Evolutionary conservation across 2,797 vertebrate species (phyloP), one percentile per base, ranked within the genome.

Genomic region (Acanthurus leucopareius): DNA sequence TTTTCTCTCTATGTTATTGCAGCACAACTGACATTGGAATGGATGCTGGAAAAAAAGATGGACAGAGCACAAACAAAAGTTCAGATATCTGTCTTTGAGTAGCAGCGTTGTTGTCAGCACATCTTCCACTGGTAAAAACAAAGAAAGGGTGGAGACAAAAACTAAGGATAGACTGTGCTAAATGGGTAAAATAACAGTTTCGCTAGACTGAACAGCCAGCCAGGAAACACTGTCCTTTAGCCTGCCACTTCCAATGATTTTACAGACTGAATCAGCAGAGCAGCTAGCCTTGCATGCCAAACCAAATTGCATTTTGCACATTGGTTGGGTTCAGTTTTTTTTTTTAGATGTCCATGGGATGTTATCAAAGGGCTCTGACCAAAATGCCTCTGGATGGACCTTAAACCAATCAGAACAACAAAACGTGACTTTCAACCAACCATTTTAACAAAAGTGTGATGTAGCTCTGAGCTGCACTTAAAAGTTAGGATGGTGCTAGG

Each of bases 121-220:
- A 8, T 49, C 40, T 58, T 72, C 49, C 17, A 42, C 20, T 73
- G 59, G 9, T 35, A 35, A 58, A 53, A 15, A 13, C 28, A 38
- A 9, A 28, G 9, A 11, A 54, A 53, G 2, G 59, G 53, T 1
- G 3, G 52, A n/a, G 14, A 19, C 9, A 42, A 74, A 54, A 53
- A 32, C 20, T 22, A 32, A 48, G 48, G 35, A 35, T 4, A 17
- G 15, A 48, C 7, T 77, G 51, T 2, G 0, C 14, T 64, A 32
- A 53, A 49, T 40, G 13, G 10, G 10, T 51, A 19, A 25, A 51
- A 48, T 58, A 20, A 48, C 47, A 9, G 6, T 49, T 62, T 66
- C 16, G 73, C 22, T 19, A 25, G 17, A 49, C 28, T 38, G 20
- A 77, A 65, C 53, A 73, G 16, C 13, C 19, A 42, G 59, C 47